Conservation (phyloP, 2,797 vertebrate species). For the Sternotherus odoratus region DNA sequence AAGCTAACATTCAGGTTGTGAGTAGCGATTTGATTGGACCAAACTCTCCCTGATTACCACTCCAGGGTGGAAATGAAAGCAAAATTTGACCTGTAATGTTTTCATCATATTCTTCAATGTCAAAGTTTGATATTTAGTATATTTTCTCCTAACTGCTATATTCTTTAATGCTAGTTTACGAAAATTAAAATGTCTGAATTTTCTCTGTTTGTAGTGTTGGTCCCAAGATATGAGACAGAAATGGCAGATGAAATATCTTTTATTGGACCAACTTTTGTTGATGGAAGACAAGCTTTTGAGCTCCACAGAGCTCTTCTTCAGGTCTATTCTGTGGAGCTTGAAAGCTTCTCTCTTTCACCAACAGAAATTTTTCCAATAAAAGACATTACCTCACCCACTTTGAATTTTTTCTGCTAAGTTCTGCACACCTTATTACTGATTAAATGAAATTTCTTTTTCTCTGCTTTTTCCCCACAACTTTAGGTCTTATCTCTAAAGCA, state of each 20-base stretch:
- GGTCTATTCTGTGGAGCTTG: background rate
- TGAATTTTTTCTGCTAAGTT: too few species aligned
- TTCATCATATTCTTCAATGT: background rate
- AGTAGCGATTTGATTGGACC: background rate
- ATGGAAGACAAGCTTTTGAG: background rate
- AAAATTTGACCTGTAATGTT: background rate
- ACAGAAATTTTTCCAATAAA: background rate
- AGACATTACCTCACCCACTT: background rate
- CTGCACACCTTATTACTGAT: too few species aligned
- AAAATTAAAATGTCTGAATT: background rate
- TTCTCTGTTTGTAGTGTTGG: background rate
- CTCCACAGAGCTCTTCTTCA: too few species aligned
- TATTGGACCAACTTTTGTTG: background rate
- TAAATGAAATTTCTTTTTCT: too few species aligned
- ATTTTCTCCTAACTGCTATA: background rate
- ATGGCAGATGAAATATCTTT: background rate
- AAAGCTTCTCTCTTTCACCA: background rate
- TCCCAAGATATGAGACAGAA: background rate
- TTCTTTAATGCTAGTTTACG: background rate
- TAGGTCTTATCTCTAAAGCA: too few species aligned
- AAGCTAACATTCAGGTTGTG: background rate
- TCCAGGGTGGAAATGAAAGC: background rate
- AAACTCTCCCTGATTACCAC: background rate
- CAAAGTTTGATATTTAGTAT: background rate
- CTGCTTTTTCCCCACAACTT: too few species aligned